Evolutionary conservation across 2,888 invertebrate genomes (phyloP).

Genomic region (Tinea trinotella): DNA sequence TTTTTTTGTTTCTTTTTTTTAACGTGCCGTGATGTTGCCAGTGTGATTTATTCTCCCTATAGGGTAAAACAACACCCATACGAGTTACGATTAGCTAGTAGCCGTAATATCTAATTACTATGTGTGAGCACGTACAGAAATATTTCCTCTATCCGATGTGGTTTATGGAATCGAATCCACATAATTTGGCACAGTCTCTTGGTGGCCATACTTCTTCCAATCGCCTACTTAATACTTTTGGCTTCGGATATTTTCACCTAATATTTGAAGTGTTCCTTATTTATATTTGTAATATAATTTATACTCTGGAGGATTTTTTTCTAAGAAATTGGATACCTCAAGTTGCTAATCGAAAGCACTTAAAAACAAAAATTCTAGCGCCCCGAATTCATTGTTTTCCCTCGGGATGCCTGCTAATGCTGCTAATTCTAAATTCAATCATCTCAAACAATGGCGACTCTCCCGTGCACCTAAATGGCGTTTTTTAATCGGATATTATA

Average conservation of each 20-base stretch:
- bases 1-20: conserved; percentile 51
- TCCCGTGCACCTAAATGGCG: conserved; percentile 66
- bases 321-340: background rate
- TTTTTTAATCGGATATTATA: conserved; percentile 74
- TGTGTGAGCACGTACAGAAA: conserved; percentile 64
- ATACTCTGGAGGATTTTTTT: background rate
- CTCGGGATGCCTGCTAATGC: conserved; percentile 53
- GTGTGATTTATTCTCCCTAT: conserved; percentile 67
- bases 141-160: conserved; percentile 64
- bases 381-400: conserved; percentile 28
- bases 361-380: conserved; percentile 13
- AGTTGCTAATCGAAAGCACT: conserved; percentile 1
- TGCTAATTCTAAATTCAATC: conserved; percentile 67
- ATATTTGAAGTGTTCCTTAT: background rate
- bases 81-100: conserved; percentile 67
- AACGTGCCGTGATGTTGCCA: conserved; percentile 50
- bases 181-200: conserved; percentile 65
- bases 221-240: background rate
- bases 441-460: conserved; percentile 66
- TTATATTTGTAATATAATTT: background rate
- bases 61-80: conserved; percentile 69
- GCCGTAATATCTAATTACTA: conserved; percentile 71
- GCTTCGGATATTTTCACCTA: background rate
- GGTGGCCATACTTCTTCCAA: conserved; percentile 50
- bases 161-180: conserved; percentile 69